phyloP scores from a whole-genome alignment of 1,140 invertebrate species.

The Diorhabda sublineata region DNA sequence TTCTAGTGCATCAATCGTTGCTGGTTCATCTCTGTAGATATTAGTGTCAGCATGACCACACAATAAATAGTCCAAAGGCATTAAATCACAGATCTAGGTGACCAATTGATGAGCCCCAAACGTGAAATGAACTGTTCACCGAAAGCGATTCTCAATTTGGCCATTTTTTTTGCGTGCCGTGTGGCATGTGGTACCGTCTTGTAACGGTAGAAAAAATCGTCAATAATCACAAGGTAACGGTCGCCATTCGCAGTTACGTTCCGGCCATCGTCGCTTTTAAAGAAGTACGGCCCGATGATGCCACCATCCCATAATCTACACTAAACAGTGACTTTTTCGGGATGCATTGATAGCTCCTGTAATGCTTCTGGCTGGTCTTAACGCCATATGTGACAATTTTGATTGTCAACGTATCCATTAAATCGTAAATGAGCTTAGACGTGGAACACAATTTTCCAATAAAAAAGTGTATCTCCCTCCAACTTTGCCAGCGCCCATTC shows the following conservation, averaged over 20 bases:
- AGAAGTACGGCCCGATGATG: neutral
- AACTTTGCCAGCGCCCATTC: neutral
- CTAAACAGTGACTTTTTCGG: constrained; percentile 2
- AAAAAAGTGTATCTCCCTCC: neutral
- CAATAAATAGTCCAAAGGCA: neutral
- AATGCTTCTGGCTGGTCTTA: neutral
- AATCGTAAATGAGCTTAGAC: neutral
- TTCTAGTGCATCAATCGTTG: neutral
- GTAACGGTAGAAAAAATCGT: neutral
- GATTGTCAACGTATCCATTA: neutral
- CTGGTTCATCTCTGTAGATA: neutral
- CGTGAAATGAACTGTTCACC: neutral
- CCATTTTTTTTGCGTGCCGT: neutral
- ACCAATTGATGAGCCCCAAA: too few relatives aligned
- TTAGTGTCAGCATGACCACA: neutral
- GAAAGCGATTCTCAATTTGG: neutral
- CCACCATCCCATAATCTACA: neutral
- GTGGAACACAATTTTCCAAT: neutral
- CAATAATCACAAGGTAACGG: neutral
- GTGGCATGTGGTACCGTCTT: neutral
- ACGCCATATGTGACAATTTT: neutral
- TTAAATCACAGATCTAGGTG: too few relatives aligned
- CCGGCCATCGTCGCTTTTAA: neutral
- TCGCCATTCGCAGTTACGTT: neutral
- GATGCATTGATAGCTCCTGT: neutral